These are phyloP conservation scores for Machaerirhynchus nigripectus DNA, from an alignment of 2,113 vertebrate genomes.

Conservation along the genomic window DNA sequence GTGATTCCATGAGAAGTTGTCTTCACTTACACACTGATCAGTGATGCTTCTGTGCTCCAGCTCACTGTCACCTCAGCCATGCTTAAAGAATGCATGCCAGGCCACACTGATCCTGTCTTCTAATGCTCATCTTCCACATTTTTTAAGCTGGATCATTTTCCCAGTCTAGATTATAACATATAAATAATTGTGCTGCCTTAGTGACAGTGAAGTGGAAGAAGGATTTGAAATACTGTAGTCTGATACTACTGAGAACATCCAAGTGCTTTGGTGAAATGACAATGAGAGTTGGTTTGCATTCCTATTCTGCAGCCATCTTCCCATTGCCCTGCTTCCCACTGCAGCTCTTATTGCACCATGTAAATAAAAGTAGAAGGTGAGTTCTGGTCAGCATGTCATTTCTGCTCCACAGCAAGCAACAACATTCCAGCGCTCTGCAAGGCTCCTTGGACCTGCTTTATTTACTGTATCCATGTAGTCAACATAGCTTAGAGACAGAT, in stretches of 20 bases:
- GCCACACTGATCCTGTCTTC: neutral
- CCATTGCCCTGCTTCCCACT: neutral
- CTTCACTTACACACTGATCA: neutral
- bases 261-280: neutral
- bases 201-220: neutral
- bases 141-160: neutral
- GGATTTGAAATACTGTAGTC: neutral
- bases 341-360: neutral
- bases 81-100: neutral
- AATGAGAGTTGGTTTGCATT: neutral
- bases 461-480: neutral
- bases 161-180: neutral
- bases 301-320: neutral
- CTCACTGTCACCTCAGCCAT: neutral
- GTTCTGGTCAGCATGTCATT: neutral
- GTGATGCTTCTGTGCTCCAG: neutral
- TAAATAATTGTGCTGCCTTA: neutral
- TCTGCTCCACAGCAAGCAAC: neutral
- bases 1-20: neutral
- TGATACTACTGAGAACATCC: neutral
- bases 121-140: neutral
- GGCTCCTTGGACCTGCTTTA: neutral
- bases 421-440: neutral
- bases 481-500: neutral
- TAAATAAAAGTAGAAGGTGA: neutral